Conservation (phyloP, 2,888 invertebrate species). For the Drosophila suboccidentalis region DNA sequence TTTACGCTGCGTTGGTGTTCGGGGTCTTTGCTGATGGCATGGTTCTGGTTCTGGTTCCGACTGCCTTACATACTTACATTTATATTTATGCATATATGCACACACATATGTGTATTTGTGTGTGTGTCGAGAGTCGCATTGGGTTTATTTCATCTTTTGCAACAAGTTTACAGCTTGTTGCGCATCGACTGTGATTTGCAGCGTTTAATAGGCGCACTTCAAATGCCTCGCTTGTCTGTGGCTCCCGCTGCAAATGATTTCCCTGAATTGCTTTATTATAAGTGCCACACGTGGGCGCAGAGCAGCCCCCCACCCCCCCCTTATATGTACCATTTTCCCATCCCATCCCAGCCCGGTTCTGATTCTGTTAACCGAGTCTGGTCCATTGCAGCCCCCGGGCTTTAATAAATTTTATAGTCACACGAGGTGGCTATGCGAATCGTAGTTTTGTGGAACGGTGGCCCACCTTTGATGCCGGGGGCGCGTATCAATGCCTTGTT, state of each 20-base stretch:
- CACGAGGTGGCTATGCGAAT: slow-evolving; percentile 35
- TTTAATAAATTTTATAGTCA: slow-evolving; percentile 79
- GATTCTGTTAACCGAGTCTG: slow-evolving; percentile 4
- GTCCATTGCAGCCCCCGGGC: slow-evolving; percentile 64
- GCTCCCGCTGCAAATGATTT: slow-evolving; percentile 70
- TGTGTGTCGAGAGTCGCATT: slow-evolving; percentile 45
- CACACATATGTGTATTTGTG: not conserved
- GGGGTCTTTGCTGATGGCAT: slow-evolving; percentile 49
- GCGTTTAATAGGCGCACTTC: slow-evolving; percentile 76
- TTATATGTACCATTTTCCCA: not conserved
- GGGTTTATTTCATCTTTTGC: slow-evolving; percentile 68
- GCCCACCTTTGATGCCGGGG: slow-evolving; percentile 19
- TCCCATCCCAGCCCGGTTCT: not conserved
- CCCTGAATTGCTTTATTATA: slow-evolving; percentile 78
- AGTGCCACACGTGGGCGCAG: slow-evolving; percentile 61
- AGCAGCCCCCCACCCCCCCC: slow-evolving; percentile 3
- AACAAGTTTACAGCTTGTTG: slow-evolving; percentile 80
- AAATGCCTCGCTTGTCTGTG: slow-evolving; percentile 56
- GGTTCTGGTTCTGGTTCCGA: slow-evolving; percentile 35
- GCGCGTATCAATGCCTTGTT: slow-evolving; percentile 73
- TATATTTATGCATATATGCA: slow-evolving; percentile 2
- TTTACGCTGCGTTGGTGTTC: slow-evolving; percentile 76
- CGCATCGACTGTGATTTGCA: slow-evolving; percentile 72
- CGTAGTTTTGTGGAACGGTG: slow-evolving; percentile 13
- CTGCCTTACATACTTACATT: slow-evolving; percentile 37